A percentile compares a stretch with the other conserved stretches of the same genome.
Conservation (phyloP, 2,888 invertebrate genomes). For the Pasiphila rectangulata region DNA sequence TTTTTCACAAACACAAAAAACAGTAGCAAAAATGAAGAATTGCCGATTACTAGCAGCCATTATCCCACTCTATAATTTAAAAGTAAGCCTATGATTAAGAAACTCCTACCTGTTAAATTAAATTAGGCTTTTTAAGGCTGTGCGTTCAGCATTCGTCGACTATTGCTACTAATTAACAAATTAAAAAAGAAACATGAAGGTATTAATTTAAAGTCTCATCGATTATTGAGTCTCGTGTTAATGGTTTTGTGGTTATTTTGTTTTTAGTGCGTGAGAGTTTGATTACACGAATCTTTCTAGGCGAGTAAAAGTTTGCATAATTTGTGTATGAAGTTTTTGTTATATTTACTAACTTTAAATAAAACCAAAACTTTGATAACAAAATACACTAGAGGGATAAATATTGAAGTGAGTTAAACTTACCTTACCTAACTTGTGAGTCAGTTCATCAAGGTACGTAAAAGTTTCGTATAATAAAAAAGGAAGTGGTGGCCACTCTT, state of each 20-base stretch:
- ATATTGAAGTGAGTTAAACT: no score
- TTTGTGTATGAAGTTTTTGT: no score
- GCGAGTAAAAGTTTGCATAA: no score
- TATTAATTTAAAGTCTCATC: slow-evolving; percentile 69
- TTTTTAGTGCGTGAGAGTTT: slow-evolving; percentile 32
- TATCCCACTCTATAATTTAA: slow-evolving; percentile 74
- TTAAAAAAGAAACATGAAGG: slow-evolving; percentile 58
- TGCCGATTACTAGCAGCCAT: slow-evolving; percentile 77
- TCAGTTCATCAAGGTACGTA: no score
- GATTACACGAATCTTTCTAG: neutral
- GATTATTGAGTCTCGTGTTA: slow-evolving; percentile 68
- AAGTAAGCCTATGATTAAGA: slow-evolving; percentile 76
- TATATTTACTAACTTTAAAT: no score
- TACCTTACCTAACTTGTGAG: no score
- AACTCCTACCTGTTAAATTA: slow-evolving; percentile 80
- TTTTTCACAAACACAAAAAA: slow-evolving; percentile 63
- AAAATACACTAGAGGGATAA: no score
- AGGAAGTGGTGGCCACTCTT: no score
- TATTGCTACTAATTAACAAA: slow-evolving; percentile 58
- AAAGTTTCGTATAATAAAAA: no score
- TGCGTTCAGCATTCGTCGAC: slow-evolving; percentile 48
- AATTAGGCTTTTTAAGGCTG: slow-evolving; percentile 78
- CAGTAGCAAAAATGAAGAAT: slow-evolving; percentile 78
- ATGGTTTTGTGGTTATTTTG: slow-evolving; percentile 58
- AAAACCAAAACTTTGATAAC: no score